phyloP scores from a whole-genome alignment of 2,888 invertebrate genomes.

The Metallyticus violacea region DNA sequence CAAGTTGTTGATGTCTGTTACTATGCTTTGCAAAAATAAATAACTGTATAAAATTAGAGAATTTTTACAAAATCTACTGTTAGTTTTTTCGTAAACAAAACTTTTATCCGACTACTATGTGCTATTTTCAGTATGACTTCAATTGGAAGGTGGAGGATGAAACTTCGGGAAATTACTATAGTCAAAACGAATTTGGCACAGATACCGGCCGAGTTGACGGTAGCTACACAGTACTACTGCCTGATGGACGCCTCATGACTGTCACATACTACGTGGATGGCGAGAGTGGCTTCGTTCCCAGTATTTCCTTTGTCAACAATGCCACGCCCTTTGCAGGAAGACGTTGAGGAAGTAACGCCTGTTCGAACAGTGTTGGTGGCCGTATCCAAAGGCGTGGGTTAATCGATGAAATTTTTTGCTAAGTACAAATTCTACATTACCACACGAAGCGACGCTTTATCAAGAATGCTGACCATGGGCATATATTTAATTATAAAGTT shows the following conservation, averaged over 20 bases:
- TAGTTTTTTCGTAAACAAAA: too few species aligned
- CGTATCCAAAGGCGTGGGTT: background rate
- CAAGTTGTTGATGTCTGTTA: too few species aligned
- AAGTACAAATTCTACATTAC: background rate
- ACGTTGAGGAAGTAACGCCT: background rate
- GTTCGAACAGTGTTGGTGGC: background rate
- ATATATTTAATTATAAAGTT: background rate
- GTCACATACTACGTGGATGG: constrained; percentile 70
- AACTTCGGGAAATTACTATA: constrained; percentile 64
- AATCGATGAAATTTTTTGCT: background rate
- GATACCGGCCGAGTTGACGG: constrained; percentile 62
- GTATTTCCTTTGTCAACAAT: constrained; percentile 61
- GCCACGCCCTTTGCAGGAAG: constrained; percentile 52
- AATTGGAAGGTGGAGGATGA: constrained; percentile 72
- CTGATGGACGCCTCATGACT: constrained; percentile 70
- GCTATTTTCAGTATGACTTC: constrained; percentile 61
- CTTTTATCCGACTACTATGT: background rate
- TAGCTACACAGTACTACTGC: constrained; percentile 64
- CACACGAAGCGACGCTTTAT: background rate
- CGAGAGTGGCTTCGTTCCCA: constrained; percentile 69
- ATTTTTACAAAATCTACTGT: too few species aligned
- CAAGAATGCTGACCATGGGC: background rate
- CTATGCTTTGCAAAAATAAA: too few species aligned
- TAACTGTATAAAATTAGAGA: too few species aligned
- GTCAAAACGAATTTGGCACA: constrained; percentile 65